A percentile compares a stretch with the other conserved stretches of the same genome.
Conservation (phyloP, 2,113 vertebrate genomes). For the Setophaga coronata region DNA sequence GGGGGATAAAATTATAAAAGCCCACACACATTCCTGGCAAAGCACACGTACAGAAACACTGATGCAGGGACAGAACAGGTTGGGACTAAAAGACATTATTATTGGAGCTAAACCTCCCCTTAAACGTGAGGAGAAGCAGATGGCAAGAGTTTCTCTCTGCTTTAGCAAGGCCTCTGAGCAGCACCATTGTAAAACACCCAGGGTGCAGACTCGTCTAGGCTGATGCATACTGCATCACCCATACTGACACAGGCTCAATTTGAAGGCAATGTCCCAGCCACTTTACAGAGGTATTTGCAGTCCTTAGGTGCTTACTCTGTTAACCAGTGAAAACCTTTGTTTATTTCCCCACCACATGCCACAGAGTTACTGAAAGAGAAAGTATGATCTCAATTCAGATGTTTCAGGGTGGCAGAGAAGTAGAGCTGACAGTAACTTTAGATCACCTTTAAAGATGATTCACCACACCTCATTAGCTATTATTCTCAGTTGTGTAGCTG, state of each 20-base stretch:
- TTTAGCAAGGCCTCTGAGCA: background rate
- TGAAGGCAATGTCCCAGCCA: background rate
- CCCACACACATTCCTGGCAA: background rate
- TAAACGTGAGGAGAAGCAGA: background rate
- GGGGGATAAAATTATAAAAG: background rate
- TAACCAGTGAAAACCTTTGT: background rate
- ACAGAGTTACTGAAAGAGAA: background rate
- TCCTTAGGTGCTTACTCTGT: background rate
- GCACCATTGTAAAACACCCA: background rate
- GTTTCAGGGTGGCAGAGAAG: background rate
- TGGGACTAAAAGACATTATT: background rate
- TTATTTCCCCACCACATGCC: background rate
- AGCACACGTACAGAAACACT: background rate
- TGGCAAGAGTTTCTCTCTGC: background rate
- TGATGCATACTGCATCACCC: too few species aligned
- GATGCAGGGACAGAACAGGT: background rate
- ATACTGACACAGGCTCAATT: too few species aligned
- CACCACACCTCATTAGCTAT: background rate
- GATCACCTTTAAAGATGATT: background rate
- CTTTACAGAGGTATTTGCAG: background rate
- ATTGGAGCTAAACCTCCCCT: background rate
- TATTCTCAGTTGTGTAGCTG: background rate
- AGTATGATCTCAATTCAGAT: background rate
- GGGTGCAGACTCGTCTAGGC: background rate
- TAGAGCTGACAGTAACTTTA: background rate